Conservation (phyloP, 2,888 invertebrate species). For the Microchrysa polita region DNA sequence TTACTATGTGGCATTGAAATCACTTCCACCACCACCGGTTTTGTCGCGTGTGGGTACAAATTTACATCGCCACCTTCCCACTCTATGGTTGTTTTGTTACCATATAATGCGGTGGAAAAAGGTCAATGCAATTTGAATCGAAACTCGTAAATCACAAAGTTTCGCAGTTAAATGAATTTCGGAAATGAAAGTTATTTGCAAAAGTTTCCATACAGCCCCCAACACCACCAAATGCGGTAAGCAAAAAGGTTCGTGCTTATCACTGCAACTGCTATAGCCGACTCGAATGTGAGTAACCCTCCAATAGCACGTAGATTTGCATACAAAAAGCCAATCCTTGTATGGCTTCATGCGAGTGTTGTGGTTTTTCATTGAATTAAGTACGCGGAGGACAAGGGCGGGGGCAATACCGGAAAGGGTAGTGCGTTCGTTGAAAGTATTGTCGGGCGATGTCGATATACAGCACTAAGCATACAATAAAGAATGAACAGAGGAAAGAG, state of each 20-base stretch:
- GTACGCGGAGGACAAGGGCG: neutral
- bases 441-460: too few relatives aligned
- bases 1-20: slow-evolving; percentile 2
- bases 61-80: neutral
- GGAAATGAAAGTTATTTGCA: slow-evolving; percentile 23
- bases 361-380: slow-evolving; percentile 17
- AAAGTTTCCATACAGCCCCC: slow-evolving; percentile 12
- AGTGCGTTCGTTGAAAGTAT: slow-evolving; percentile 17
- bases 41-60: neutral
- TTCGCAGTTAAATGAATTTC: slow-evolving; percentile 37
- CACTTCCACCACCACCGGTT: neutral
- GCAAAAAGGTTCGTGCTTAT: neutral
- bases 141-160: slow-evolving; percentile 38
- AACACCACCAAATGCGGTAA: neutral
- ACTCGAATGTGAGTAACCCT: too few relatives aligned
- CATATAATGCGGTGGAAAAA: neutral
- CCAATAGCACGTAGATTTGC: too few relatives aligned
- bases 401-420: neutral
- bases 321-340: neutral
- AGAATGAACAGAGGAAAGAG: too few relatives aligned
- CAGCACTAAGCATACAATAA: too few relatives aligned
- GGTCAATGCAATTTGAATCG: slow-evolving; percentile 33
- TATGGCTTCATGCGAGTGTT: neutral
- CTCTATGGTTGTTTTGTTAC: neutral
- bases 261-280: neutral